Percentiles rank a stretch among this genome's conserved stretches.
Evolutionary conservation across 2,888 invertebrate species (phyloP).

Genomic region (Neoaliturus tenellus): DNA sequence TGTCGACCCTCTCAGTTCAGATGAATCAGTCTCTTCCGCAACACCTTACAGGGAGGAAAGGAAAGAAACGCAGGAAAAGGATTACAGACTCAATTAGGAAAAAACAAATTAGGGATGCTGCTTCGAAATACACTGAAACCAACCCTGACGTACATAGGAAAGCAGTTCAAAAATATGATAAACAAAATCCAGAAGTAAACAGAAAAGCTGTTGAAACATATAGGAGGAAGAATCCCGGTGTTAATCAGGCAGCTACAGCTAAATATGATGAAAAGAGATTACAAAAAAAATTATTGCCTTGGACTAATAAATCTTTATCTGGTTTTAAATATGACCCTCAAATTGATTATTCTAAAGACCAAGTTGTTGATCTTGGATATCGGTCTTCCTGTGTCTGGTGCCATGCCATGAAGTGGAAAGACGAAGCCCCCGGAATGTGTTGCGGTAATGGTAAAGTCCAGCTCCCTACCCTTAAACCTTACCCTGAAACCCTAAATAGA

Average conservation of each 20-base stretch:
- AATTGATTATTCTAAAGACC: not conserved
- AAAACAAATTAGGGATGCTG: not conserved
- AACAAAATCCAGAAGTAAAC: not conserved
- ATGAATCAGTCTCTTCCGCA: not conserved
- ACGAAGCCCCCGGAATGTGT: slow-evolving; percentile 56
- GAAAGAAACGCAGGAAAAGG: not conserved
- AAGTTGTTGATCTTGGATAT: not conserved
- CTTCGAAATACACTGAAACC: not conserved
- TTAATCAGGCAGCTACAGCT: not conserved
- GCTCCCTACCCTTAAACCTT: slow-evolving; percentile 7
- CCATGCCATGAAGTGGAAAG: slow-evolving; percentile 55
- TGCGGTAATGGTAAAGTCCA: slow-evolving; percentile 56
- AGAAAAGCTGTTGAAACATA: not conserved
- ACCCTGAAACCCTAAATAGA: not conserved
- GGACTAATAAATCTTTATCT: not conserved
- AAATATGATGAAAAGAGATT: not conserved
- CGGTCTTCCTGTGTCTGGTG: slow-evolving; percentile 35
- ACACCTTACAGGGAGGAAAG: not conserved
- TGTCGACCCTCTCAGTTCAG: not conserved
- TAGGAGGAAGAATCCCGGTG: not conserved
- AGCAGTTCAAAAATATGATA: not conserved
- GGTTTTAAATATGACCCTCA: not conserved
- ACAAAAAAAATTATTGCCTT: not conserved
- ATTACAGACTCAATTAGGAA: not conserved
- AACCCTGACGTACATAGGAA: not conserved